Base-by-base conservation (phyloP, 1,140 invertebrate genomes). In the Polyergus mexicanus region DNA sequence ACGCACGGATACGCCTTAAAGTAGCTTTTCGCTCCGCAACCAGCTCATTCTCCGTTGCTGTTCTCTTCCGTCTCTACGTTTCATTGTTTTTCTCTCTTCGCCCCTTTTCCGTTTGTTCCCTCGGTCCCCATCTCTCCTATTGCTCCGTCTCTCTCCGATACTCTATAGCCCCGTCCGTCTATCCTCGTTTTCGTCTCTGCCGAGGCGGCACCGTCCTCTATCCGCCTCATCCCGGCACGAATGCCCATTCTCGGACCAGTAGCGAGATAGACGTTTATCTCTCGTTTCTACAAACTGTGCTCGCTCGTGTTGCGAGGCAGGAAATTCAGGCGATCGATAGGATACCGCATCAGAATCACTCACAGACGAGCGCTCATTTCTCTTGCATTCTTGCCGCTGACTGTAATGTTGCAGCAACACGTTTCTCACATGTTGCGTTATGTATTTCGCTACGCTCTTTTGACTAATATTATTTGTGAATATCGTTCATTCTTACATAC, bases 1-100 rank as follows among this genome's bases (percentile, higher is more conserved):
- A 28, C 65, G 22, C 56, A 47, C 60, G 58, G 69, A 69, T 85
- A 87, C n/a, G 54, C 66, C 88, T 90, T 92, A 89, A 91, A 91
- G 87, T 89, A 87, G 68, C 80, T 90, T 85, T 77, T 74, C 78
- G 60, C 71, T 75, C 44, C 47, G 66, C 32, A 60, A 47, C 58
- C 13, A 11, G 71, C 47, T n/a, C 54, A 2, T n/a, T 60, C 25
- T 62, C n/a, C 47, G 47, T 13, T 13, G 35, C 32, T 72, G 22
- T 84, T 62, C 69, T 75, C 81, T 54, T 56, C 58, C 62, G 35
- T 38, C 54, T 51, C 47, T 16, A 13, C 35, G 58, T 54, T 58
- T 76, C 68, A 44, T 44, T 71, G 66, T 71, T 60, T 76, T 83
- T 81, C 56, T 71, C 85, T 54, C 51, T 44, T n/a, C 13, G 25